A percentile compares a stretch with the other conserved stretches of the same genome.
These are phyloP conservation scores for Magallana nippona DNA, from an alignment of 2,888 invertebrate species.

Conservation along the genomic window DNA sequence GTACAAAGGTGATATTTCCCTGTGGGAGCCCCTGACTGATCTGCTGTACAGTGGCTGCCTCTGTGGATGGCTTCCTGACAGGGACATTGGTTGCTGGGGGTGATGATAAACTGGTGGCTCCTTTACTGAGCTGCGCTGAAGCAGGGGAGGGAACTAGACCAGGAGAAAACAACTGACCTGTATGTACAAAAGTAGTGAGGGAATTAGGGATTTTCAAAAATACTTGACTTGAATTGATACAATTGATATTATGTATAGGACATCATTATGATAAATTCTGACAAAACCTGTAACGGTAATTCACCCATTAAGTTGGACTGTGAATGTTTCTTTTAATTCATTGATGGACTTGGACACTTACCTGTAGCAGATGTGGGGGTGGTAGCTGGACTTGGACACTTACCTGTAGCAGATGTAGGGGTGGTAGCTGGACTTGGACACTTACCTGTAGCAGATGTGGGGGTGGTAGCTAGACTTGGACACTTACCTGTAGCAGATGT, in stretches of 20 bases:
- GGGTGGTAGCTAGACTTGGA: constrained; percentile 54
- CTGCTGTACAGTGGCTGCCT: constrained; percentile 44
- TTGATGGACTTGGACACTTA: too few species aligned
- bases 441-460: constrained; percentile 50
- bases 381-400: too few species aligned
- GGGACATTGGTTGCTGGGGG: constrained; percentile 61
- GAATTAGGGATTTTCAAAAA: neutral
- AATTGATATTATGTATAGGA: too few species aligned
- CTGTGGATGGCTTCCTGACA: constrained; percentile 44
- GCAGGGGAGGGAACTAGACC: constrained; percentile 36
- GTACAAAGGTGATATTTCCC: constrained; percentile 60
- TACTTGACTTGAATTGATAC: too few species aligned
- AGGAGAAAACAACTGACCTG: constrained; percentile 48
- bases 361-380: too few species aligned
- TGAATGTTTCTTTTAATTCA: too few species aligned
- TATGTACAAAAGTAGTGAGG: constrained; percentile 28
- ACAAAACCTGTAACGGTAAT: too few species aligned
- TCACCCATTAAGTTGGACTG: too few species aligned
- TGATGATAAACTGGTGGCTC: constrained; percentile 50
- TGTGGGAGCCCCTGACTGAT: constrained; percentile 50
- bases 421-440: too few species aligned
- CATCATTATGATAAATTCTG: too few species aligned
- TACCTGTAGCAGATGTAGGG: too few species aligned
- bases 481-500: too few species aligned
- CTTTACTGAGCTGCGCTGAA: constrained; percentile 29